phyloP scores from a whole-genome alignment of 2,797 vertebrate genomes.

The Anabas testudineus region DNA sequence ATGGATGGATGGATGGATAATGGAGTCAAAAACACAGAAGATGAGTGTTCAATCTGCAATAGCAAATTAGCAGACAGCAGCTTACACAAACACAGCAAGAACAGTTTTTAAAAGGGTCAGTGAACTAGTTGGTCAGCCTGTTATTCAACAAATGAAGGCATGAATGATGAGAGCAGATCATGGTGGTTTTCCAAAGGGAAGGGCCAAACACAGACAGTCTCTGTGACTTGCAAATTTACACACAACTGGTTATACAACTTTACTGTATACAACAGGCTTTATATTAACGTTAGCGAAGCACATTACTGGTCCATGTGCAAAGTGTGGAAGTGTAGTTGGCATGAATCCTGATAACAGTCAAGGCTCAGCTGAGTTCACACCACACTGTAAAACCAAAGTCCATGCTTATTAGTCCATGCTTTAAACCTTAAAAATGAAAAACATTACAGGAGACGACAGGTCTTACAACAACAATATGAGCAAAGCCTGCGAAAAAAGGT shows the following conservation, averaged over 20 bases:
- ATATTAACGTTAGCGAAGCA: slow-evolving; percentile 9
- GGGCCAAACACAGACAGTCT: slow-evolving; percentile 47
- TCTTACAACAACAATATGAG: not conserved
- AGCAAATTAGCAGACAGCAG: not conserved
- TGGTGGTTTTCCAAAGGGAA: slow-evolving; percentile 40
- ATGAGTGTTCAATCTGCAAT: not conserved
- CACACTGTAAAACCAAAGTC: not conserved
- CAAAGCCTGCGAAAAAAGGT: not conserved
- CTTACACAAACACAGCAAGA: not conserved
- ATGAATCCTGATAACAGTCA: not conserved
- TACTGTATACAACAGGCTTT: slow-evolving; percentile 43
- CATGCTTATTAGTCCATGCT: no score
- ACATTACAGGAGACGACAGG: fast-evolving
- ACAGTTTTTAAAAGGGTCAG: not conserved
- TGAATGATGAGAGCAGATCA: slow-evolving; percentile 24
- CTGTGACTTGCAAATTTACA: slow-evolving; percentile 69
- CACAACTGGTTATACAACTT: slow-evolving; percentile 34
- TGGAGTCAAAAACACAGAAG: not conserved
- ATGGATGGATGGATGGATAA: slow-evolving; percentile 6
- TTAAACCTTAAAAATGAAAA: no score
- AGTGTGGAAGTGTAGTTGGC: slow-evolving; percentile 11
- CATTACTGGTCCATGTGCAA: slow-evolving; percentile 5
- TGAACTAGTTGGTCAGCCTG: not conserved
- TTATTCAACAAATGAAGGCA: slow-evolving; percentile 30
- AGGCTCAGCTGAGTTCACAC: no score